Evolutionary conservation across 2,113 vertebrate species (phyloP).

Genomic region (Sorex fumeus): DNA sequence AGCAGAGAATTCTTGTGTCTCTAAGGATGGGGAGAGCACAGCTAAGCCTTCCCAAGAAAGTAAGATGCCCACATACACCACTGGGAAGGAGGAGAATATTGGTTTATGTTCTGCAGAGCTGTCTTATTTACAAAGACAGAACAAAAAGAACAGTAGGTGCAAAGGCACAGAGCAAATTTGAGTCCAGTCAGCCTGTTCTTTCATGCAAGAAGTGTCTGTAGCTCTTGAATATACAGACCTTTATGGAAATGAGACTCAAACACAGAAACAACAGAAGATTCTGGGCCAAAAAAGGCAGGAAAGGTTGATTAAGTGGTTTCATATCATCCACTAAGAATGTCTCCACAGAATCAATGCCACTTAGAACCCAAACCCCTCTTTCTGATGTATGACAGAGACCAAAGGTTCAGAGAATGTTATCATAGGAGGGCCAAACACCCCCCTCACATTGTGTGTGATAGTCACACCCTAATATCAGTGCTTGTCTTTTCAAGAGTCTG

Average conservation of each 20-base stretch:
- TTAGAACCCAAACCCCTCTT: not conserved
- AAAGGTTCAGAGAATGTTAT: not conserved
- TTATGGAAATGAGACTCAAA: not conserved
- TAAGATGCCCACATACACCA: not conserved
- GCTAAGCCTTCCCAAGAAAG: not conserved
- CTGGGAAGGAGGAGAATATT: not conserved
- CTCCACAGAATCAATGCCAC: not conserved
- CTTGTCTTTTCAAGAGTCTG: not conserved
- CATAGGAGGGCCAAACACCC: not conserved
- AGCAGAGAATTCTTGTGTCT: not conserved
- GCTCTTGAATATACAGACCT: not conserved
- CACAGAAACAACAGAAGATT: not conserved
- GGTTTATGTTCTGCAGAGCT: constrained; percentile 12
- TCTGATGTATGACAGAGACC: not conserved
- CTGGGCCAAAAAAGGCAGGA: not conserved
- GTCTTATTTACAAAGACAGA: constrained; percentile 56
- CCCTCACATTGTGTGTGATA: too few relatives aligned
- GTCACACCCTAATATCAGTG: too few relatives aligned
- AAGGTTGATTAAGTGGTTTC: not conserved
- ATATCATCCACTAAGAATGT: not conserved
- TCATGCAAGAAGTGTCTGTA: constrained; percentile 8
- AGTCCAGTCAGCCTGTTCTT: not conserved
- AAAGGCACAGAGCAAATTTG: constrained; percentile 3
- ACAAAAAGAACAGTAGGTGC: not conserved
- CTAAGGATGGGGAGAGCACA: not conserved